Conservation (phyloP, 2,888 invertebrate genomes). For the Eulithis prunata region DNA sequence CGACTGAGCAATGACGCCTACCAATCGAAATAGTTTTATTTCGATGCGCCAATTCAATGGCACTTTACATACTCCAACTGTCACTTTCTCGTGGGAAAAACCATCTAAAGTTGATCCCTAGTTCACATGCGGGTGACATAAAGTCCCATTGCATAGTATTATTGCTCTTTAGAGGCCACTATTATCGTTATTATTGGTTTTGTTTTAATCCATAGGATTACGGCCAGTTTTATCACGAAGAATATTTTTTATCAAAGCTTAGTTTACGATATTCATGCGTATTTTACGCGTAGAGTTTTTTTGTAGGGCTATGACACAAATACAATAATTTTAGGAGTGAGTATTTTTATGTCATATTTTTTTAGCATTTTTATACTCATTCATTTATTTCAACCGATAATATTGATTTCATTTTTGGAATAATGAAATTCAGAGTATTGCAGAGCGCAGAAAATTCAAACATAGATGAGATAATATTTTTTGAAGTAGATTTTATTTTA, state of each 20-base stretch:
- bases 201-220: slow-evolving; percentile 57
- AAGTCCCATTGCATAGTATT: slow-evolving; percentile 30
- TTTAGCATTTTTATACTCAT: background rate
- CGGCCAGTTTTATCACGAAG: slow-evolving; percentile 29
- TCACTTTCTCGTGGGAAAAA: slow-evolving; percentile 18
- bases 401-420: no score
- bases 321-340: no score
- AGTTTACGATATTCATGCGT: background rate
- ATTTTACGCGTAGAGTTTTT: background rate
- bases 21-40: no score
- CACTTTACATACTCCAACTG: no score
- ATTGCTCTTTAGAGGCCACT: slow-evolving; percentile 34
- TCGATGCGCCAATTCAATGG: no score
- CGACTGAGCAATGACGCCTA: no score
- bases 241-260: slow-evolving; percentile 28
- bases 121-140: slow-evolving; percentile 24
- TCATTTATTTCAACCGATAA: no score
- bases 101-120: slow-evolving; percentile 13
- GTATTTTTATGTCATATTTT: no score
- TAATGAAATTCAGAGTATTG: no score
- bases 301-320: background rate
- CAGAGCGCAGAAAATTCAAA: no score
- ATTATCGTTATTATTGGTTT: slow-evolving; percentile 56
- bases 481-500: no score
- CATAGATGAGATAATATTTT: no score